Conservation (phyloP, 2,113 vertebrate genomes). For the Neofelis nebulosa region DNA sequence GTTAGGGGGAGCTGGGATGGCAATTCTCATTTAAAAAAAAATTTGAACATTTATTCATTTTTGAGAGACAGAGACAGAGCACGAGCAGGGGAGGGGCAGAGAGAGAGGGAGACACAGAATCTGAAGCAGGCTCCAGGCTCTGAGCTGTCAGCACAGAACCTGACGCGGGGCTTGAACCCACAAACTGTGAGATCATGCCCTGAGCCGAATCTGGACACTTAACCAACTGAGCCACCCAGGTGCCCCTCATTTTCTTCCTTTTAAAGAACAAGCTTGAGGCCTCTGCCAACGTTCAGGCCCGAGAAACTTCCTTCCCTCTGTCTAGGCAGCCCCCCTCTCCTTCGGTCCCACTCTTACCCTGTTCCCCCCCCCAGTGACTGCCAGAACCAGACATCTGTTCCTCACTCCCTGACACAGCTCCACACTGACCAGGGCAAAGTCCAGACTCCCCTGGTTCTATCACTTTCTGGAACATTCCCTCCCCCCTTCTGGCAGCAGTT, state of each 20-base stretch:
- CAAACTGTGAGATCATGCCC: too few species aligned
- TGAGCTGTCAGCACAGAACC: too few species aligned
- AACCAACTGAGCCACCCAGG: too few species aligned
- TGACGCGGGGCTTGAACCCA: too few species aligned
- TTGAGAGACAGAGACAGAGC: too few species aligned
- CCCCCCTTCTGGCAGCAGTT: not conserved
- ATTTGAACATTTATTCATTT: too few species aligned
- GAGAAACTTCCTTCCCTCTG: not conserved
- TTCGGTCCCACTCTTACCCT: too few species aligned
- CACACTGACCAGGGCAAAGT: not conserved
- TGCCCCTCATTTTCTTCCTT: not conserved
- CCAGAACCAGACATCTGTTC: not conserved
- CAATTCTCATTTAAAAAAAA: not conserved
- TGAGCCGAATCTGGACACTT: too few species aligned
- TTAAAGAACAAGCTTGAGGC: not conserved
- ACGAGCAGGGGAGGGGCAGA: too few species aligned
- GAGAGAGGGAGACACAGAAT: too few species aligned
- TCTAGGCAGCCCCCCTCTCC: not conserved
- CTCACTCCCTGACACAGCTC: not conserved
- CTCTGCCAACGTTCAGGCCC: not conserved
- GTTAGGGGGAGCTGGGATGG: not conserved
- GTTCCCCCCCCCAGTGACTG: not conserved
- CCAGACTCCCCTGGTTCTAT: not conserved
- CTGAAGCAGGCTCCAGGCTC: too few species aligned
- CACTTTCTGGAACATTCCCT: not conserved